Percentiles rank a stretch among this genome's conserved stretches.
These are phyloP conservation scores for Motacilla alba DNA, from an alignment of 2,113 vertebrate genomes.

Conservation along the genomic window DNA sequence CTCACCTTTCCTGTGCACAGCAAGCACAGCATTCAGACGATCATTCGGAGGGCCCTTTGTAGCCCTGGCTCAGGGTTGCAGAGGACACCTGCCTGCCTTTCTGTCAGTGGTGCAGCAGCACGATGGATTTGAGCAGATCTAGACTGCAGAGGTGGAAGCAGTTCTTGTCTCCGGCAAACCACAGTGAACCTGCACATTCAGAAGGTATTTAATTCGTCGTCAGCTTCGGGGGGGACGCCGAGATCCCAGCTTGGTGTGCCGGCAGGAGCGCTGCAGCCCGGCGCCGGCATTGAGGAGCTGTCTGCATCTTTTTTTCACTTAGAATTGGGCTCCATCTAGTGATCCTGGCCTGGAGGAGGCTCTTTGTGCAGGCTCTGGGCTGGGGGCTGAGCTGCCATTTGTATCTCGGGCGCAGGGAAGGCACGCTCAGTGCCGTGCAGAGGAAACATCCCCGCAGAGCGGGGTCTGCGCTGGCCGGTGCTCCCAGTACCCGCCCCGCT, in stretches of 20 bases:
- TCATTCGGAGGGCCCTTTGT: accelerated
- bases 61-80: background rate
- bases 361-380: background rate
- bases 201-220: background rate
- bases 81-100: background rate
- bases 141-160: background rate
- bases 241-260: background rate
- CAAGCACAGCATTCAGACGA: background rate
- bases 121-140: background rate
- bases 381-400: background rate
- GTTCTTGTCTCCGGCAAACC: background rate
- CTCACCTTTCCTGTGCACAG: background rate
- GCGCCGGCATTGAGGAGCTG: background rate
- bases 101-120: background rate
- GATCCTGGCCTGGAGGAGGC: background rate
- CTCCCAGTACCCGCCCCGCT: accelerated
- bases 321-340: slow-evolving; percentile 20
- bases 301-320: background rate
- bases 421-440: accelerated
- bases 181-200: background rate
- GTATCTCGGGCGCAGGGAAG: background rate
- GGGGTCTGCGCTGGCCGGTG: background rate
- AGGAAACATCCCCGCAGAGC: accelerated
- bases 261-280: background rate
- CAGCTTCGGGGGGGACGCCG: background rate